A percentile compares a stretch with the other conserved stretches of the same genome.
phyloP scores from a whole-genome alignment of 2,888 invertebrate species.

The Temnothorax rugatulus region DNA sequence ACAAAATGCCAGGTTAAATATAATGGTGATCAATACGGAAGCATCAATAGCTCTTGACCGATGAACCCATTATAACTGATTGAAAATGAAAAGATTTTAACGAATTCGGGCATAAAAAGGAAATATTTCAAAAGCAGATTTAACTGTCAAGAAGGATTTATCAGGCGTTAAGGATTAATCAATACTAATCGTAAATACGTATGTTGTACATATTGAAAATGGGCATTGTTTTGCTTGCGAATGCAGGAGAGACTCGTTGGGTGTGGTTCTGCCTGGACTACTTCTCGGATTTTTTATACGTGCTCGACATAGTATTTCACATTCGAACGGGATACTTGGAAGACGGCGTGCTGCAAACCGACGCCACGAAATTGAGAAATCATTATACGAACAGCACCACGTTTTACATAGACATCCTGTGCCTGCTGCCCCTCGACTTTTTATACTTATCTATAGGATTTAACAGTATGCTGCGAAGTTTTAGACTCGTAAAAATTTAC shows the following conservation, averaged over 20 bases:
- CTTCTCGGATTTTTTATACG: slow-evolving; percentile 97
- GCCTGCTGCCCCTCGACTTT: slow-evolving; percentile 98
- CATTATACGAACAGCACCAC: slow-evolving; percentile 99
- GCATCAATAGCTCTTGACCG: slow-evolving; percentile 5
- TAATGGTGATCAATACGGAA: slow-evolving; percentile 11
- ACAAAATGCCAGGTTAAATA: slow-evolving; percentile 23
- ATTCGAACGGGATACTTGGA: slow-evolving; percentile 99
- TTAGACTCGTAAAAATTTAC: slow-evolving; percentile 98
- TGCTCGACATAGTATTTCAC: slow-evolving; percentile 98
- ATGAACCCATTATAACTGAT: slow-evolving; percentile 12
- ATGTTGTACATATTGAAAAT: slow-evolving; percentile 24
- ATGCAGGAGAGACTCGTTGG: slow-evolving; percentile 93
- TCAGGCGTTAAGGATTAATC: not conserved
- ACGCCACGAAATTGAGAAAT: slow-evolving; percentile 95
- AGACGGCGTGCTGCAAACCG: slow-evolving; percentile 99
- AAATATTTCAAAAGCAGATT: not conserved
- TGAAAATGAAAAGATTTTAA: slow-evolving; percentile 10
- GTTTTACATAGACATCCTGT: slow-evolving; percentile 99
- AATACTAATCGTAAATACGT: not conserved
- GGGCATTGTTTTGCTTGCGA: slow-evolving; percentile 28
- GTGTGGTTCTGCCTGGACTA: slow-evolving; percentile 99
- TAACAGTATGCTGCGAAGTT: slow-evolving; percentile 98
- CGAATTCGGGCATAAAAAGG: not conserved
- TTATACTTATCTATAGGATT: slow-evolving; percentile 98
- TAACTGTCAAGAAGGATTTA: not conserved